Evolutionary conservation across 2,113 vertebrate species (phyloP), one percentile per base, ranked within the genome.

Genomic region (Hypanus sabinus): DNA sequence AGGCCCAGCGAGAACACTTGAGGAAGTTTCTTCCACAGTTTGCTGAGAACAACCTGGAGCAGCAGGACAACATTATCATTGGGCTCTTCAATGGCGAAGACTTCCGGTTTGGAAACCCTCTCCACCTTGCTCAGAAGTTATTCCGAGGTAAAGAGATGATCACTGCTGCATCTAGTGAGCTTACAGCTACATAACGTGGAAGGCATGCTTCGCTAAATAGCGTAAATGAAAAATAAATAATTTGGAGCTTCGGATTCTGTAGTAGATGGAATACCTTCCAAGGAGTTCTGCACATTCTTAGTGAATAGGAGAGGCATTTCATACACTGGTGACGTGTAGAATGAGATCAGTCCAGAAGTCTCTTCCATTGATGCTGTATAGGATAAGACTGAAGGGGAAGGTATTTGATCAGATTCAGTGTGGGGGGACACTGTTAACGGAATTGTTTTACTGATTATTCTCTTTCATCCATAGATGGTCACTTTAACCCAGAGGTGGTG

Each of bases 401-500:
- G 62, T 73, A 18, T 73, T 73, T 73, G 71, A 73, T 24, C 20
- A 5, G 20, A 73, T 73, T 73, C 20, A 71, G 70, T 71, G 70
- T 71, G 46, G 1, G 20, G 18, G 18, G 70, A 22, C 20, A 73
- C 18, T 4, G 71, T 22, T 73, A 20, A 22, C 24, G 22, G 71
- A 73, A 73, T 24, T 24, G 46, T 46, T 46, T 90, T 65, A n/a
- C 85, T 65, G 85, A 16, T 90, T 12, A 16, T 65, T 65, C 70
- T 1, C 11, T 68, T 91, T 95, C 11, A 94, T 33, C 94, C 94
- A 5, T 95, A 99, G 98, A 99, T 94, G 99, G 99, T 27, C 97
- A 98, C 95, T 99, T 99, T 94, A 99, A 99, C 95, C 99, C 98
- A 0, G 98, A 99, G 94, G 98, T 99, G 94, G 98, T 99, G 94